Conservation (phyloP, 1,140 invertebrate genomes). For the Eulimnadia texana region DNA sequence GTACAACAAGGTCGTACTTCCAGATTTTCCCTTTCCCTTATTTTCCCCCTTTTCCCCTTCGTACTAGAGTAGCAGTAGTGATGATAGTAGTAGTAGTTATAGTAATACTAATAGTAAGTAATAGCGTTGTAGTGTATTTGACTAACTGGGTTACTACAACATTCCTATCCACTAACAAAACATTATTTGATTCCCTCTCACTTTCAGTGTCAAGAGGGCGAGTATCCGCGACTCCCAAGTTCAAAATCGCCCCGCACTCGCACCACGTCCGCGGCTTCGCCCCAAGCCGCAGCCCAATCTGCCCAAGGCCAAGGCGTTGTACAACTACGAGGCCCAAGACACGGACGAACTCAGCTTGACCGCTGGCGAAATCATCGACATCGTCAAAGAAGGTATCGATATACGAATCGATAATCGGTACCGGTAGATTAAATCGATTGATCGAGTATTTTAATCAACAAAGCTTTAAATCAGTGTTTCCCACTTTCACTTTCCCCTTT, state of each 20-base stretch:
- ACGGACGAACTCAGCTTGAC: conserved; percentile 48
- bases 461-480: conserved; percentile 1
- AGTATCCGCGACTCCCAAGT: conserved; percentile 15
- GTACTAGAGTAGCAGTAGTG: too few relatives aligned
- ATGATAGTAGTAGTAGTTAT: too few relatives aligned
- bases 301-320: conserved; percentile 44
- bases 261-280: conserved; percentile 14
- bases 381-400: conserved; percentile 41
- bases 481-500: too few relatives aligned
- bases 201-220: conserved; percentile 28
- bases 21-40: too few relatives aligned
- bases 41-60: too few relatives aligned
- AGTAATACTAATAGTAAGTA: too few relatives aligned
- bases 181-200: conserved; percentile 10
- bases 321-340: conserved; percentile 50
- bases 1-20: too few relatives aligned
- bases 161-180: neutral
- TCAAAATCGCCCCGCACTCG: conserved; percentile 14
- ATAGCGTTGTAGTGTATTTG: neutral
- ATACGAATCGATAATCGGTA: neutral
- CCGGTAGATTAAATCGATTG: conserved; percentile 16
- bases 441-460: neutral
- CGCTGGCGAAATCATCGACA: conserved; percentile 46
- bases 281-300: conserved; percentile 20
- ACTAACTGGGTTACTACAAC: neutral